Conservation (phyloP, 2,797 vertebrate species). For the Mus spretus region DNA sequence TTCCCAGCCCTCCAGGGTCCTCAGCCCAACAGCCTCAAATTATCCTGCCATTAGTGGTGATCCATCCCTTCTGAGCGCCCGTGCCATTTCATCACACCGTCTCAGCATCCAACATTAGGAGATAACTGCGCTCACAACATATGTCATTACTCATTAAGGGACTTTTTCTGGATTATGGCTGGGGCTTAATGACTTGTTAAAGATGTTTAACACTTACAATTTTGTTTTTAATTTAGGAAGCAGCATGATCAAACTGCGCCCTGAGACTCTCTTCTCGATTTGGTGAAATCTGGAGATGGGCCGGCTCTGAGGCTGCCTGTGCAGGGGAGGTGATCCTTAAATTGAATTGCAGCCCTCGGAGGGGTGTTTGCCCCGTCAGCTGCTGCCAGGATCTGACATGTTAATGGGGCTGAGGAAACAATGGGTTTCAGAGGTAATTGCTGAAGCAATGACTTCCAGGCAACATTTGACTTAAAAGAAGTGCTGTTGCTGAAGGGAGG, state of each 20-base stretch:
- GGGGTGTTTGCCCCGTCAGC: conserved; percentile 90
- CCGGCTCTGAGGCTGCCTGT: conserved; percentile 83
- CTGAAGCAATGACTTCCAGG: conserved; percentile 90
- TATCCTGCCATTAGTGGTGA: conserved; percentile 98
- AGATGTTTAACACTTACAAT: conserved; percentile 98
- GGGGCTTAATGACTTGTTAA: conserved; percentile 99
- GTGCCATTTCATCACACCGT: conserved; percentile 94
- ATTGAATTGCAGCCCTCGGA: conserved; percentile 91
- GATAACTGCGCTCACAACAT: conserved; percentile 98
- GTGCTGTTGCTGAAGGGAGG: conserved; percentile 76
- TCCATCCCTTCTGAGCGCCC: conserved; percentile 96
- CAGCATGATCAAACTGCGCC: conserved; percentile 90
- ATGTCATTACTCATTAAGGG: conserved; percentile 99
- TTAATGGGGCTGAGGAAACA: conserved; percentile 91
- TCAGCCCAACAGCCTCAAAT: conserved; percentile 92
- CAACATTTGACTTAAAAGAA: conserved; percentile 89
- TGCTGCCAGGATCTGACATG: conserved; percentile 90
- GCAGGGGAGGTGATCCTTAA: conserved; percentile 89
- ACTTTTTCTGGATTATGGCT: conserved; percentile 94
- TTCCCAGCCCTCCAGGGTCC: conserved; percentile 86
- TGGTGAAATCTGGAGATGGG: conserved; percentile 89
- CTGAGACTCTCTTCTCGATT: conserved; percentile 88
- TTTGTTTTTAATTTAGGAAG: conserved; percentile 94
- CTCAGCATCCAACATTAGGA: conserved; percentile 94
- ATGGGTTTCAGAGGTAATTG: conserved; percentile 90